Evolutionary conservation across 2,797 vertebrate genomes (phyloP).

Genomic region (Oreonectes daqikongensis): DNA sequence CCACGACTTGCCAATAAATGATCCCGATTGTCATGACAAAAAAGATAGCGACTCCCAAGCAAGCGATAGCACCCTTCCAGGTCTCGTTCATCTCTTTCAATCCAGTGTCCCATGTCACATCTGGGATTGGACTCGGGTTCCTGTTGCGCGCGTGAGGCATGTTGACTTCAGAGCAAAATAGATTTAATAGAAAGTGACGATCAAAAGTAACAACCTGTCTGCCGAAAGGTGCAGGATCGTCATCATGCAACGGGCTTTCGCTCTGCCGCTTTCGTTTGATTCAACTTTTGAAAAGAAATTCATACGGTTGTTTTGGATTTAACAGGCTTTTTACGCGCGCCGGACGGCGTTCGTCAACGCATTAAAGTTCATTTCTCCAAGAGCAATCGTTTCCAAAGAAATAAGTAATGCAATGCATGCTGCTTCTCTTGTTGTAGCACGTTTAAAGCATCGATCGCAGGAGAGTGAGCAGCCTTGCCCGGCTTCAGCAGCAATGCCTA

Average conservation of each 20-base stretch:
- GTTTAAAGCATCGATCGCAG: conserved; percentile 69
- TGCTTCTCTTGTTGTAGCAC: conserved; percentile 65
- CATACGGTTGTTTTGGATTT: neutral
- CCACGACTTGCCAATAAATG: conserved; percentile 94
- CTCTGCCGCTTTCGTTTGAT: neutral
- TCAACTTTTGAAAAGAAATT: neutral
- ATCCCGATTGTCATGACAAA: conserved; percentile 94
- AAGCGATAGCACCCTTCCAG: conserved; percentile 90
- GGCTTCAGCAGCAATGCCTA: conserved; percentile 75
- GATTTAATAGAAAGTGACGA: conserved; percentile 65
- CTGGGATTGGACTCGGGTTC: conserved; percentile 82
- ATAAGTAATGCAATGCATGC: conserved; percentile 14
- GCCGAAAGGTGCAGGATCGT: conserved; percentile 65
- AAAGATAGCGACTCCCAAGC: conserved; percentile 88
- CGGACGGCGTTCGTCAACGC: conserved; percentile 53
- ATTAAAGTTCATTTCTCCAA: conserved; percentile 62
- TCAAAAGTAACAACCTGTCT: conserved; percentile 61
- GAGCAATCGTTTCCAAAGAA: conserved; percentile 19
- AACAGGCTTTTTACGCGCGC: conserved; percentile 12
- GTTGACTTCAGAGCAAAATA: conserved; percentile 62
- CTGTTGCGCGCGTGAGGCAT: conserved; percentile 85
- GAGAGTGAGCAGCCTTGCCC: conserved; percentile 70
- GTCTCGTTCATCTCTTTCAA: conserved; percentile 92
- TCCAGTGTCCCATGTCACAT: conserved; percentile 84
- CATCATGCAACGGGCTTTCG: conserved; percentile 66